Evolutionary conservation across 1,140 invertebrate genomes (phyloP), one percentile per base, ranked within the genome.

Genomic region (Hesperophylax magnus): DNA sequence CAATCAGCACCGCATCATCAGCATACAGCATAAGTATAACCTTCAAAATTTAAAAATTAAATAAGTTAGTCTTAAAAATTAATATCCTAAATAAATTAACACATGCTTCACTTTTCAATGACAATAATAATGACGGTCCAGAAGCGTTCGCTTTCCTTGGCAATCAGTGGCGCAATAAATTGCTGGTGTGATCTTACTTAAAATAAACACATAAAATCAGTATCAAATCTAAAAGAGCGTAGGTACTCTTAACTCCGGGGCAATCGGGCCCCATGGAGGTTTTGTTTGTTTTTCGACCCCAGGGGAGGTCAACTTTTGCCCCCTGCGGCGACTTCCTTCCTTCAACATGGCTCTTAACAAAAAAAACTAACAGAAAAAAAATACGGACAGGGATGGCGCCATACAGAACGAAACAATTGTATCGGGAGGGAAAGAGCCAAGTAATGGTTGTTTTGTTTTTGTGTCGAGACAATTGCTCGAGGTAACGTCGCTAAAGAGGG

Each of bases 261-360:
- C 56, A 53, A 39, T 39, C 27, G 53, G 75, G 52, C 80, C 80
- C 80, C 80, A 60, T 61, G 71, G 58, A 34, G 78, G 77, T 76
- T 81, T 72, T 87, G 84, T 85, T 83, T 82, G 78, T 79, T 84
- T 82, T 84, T 52, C 67, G 78, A 56, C 78, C 81, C 74, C 74
- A 7, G 78, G 61, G 81, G 81, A 84, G 81, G 77, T 84, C 78
- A 77, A 82, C 82, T 65, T 83, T 82, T 69, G 84, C 78, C 78
- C 75, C 80, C 82, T 63, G 78, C 65, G 52, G 82, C n/a, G 78
- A 82, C 80, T 84, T 84, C 83, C 85, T 84, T 85, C 74, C 80
- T 85, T 84, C 85, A 84, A 85, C 85, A 86, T 85, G 83, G 83
- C 84, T 84, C 81, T 84, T 82, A 75, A 77, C 79, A 82, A 75